Conservation (phyloP, 2,888 invertebrate species). For the Dione vanillae region DNA sequence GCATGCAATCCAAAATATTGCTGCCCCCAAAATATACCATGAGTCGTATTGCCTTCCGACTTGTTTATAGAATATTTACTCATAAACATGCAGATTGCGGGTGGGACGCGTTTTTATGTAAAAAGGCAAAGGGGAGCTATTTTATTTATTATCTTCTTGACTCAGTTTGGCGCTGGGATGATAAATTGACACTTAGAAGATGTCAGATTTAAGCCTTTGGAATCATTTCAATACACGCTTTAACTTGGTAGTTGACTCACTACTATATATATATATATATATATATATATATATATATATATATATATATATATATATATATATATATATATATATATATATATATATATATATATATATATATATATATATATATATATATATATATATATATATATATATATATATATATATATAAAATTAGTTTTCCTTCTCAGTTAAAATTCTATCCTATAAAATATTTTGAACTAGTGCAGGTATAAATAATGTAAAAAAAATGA, state of each 20-base stretch:
- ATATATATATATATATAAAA: no score
- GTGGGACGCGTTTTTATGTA: conserved; percentile 82
- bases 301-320: no score
- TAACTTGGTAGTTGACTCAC: background rate
- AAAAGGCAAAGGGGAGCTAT: conserved; percentile 78
- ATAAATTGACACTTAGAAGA: conserved; percentile 64
- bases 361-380: no score
- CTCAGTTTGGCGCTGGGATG: conserved; percentile 69
- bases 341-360: no score
- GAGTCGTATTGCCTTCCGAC: conserved; percentile 64
- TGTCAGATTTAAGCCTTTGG: conserved; percentile 55
- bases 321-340: no score
- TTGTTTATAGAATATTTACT: conserved; percentile 83
- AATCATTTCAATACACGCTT: background rate
- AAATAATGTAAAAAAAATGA: no score
- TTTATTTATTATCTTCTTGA: conserved; percentile 83
- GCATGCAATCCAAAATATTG: conserved; percentile 81
- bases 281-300: no score
- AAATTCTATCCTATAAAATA: no score
- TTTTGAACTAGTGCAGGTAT: no score
- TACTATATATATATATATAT: background rate
- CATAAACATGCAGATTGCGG: conserved; percentile 84
- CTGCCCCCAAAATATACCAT: conserved; percentile 65
- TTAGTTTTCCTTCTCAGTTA: no score
- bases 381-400: no score